Conservation (phyloP, 2,888 invertebrate genomes). For the Diloba caeruleocephala region DNA sequence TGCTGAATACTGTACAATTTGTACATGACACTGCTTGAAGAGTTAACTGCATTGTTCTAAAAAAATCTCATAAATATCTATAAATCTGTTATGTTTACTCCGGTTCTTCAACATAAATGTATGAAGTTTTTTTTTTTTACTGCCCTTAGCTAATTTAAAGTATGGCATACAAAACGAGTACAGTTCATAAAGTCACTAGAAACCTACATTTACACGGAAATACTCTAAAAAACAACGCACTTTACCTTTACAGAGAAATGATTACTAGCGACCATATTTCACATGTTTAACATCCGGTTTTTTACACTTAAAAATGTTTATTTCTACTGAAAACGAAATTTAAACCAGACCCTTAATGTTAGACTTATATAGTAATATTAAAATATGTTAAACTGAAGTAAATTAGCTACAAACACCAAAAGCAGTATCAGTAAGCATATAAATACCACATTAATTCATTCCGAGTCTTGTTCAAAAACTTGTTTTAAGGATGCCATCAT, state of each 20-base stretch:
- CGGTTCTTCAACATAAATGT: no score
- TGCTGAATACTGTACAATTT: no score
- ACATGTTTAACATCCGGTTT: no score
- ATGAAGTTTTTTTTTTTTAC: no score
- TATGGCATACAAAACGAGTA: slow-evolving; percentile 14
- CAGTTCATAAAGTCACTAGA: slow-evolving; percentile 5
- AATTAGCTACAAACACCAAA: slow-evolving; percentile 5
- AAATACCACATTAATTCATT: slow-evolving; percentile 30
- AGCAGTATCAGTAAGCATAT: slow-evolving; percentile 31
- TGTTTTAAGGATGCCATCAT: slow-evolving; percentile 49
- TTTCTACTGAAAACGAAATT: no score
- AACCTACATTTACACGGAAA: slow-evolving; percentile 5
- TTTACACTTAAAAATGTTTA: no score
- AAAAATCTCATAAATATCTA: no score
- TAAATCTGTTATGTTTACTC: no score
- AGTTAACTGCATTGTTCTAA: no score
- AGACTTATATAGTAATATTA: not conserved
- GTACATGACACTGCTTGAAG: not conserved
- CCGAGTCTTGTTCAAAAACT: slow-evolving; percentile 25
- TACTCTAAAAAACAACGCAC: slow-evolving; percentile 21
- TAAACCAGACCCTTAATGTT: not conserved
- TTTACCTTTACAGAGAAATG: slow-evolving; percentile 6
- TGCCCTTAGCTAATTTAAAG: slow-evolving; percentile 12
- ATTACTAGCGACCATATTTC: not conserved
- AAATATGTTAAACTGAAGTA: not conserved